Conservation (phyloP, 2,797 vertebrate genomes). For the Loriculus beryllinus region DNA sequence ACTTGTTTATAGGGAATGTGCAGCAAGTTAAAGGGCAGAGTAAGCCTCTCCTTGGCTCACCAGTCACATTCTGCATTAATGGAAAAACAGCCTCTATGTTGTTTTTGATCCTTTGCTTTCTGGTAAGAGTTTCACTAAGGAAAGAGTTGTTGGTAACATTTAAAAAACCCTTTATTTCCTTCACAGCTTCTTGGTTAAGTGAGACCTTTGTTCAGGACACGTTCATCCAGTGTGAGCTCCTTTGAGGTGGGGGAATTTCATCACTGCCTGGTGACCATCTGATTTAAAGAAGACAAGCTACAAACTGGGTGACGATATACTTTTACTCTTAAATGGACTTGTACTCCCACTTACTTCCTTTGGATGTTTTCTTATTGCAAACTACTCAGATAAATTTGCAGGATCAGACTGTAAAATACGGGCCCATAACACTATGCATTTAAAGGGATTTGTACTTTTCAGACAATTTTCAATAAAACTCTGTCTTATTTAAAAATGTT, state of each 20-base stretch:
- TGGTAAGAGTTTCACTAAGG: background rate
- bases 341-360: background rate
- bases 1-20: background rate
- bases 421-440: background rate
- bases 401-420: background rate
- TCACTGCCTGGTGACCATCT: background rate
- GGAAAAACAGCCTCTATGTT: background rate
- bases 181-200: background rate
- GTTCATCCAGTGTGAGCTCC: background rate
- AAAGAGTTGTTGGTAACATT: background rate
- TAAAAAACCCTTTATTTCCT: background rate
- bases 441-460: background rate
- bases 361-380: background rate
- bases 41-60: background rate
- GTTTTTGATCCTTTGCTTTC: background rate
- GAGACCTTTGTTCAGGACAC: background rate
- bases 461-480: background rate
- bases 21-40: background rate
- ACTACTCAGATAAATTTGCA: background rate
- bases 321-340: background rate
- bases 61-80: background rate
- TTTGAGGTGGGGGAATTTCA: background rate
- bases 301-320: background rate
- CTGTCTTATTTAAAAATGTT: background rate
- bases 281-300: background rate